Conservation (phyloP, 2,113 vertebrate species). For the Onychorhynchus coronatus region DNA sequence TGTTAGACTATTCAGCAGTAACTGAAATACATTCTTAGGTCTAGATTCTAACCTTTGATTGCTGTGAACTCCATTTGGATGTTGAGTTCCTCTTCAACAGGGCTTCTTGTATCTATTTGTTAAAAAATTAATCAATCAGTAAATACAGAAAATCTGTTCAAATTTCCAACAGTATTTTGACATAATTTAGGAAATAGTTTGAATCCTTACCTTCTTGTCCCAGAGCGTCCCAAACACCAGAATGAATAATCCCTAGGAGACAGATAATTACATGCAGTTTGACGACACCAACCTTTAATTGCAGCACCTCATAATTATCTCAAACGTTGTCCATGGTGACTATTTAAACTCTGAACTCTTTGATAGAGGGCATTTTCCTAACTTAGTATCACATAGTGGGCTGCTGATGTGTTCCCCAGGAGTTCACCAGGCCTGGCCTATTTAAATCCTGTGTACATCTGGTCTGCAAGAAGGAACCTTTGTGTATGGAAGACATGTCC, state of each 20-base stretch:
- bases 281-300: neutral
- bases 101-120: constrained; percentile 75
- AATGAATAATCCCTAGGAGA: constrained; percentile 78
- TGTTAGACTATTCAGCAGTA: neutral
- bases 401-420: neutral
- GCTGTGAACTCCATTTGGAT: constrained; percentile 75
- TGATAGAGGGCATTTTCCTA: neutral
- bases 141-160: neutral
- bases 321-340: neutral
- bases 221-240: constrained; percentile 76
- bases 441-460: neutral
- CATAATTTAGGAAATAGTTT: neutral
- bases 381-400: neutral
- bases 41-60: constrained; percentile 72
- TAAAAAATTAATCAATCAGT: neutral
- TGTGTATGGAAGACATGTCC: neutral
- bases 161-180: neutral
- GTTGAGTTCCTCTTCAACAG: constrained; percentile 72
- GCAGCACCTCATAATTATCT: neutral
- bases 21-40: neutral
- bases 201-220: constrained; percentile 78
- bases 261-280: neutral
- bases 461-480: neutral
- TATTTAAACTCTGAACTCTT: neutral
- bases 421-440: neutral